Evolutionary conservation across 2,888 invertebrate species (phyloP).

Genomic region (Tyria jacobaeae): DNA sequence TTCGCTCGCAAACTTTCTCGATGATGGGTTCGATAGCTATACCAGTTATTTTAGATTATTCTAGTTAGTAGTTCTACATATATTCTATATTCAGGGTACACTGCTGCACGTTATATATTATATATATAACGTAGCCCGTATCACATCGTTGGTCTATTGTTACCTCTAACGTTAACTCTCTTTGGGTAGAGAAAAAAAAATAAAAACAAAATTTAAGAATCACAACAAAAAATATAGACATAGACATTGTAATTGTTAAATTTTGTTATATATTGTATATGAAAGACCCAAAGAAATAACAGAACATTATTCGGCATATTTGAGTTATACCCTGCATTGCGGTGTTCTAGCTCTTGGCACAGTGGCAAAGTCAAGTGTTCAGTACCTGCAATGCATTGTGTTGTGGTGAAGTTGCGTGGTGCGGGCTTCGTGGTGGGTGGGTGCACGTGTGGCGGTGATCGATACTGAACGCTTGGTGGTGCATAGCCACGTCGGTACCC

Average conservation of each 20-base stretch:
- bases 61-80: too few relatives aligned
- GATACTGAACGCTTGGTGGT: constrained; percentile 18
- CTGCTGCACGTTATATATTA: too few relatives aligned
- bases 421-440: constrained; percentile 20
- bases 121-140: too few relatives aligned
- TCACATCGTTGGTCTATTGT: not conserved
- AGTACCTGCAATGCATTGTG: not conserved
- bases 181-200: not conserved
- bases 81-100: not conserved
- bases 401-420: constrained; percentile 10
- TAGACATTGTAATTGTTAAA: too few relatives aligned
- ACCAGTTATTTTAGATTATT: not conserved
- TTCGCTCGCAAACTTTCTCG: constrained; percentile 3
- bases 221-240: too few relatives aligned
- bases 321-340: constrained; percentile 11
- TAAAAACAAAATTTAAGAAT: too few relatives aligned
- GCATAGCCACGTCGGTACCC: not conserved
- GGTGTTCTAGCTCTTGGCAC: constrained; percentile 6
- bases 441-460: constrained; percentile 31
- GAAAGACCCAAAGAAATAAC: not conserved
- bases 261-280: not conserved
- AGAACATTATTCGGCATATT: not conserved
- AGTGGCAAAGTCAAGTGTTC: not conserved
- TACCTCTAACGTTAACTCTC: too few relatives aligned
- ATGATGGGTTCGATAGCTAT: not conserved